Percentiles rank a stretch among this genome's conserved stretches.
phyloP scores from a whole-genome alignment of 2,888 invertebrate genomes.

The Pegoplata infirma region DNA sequence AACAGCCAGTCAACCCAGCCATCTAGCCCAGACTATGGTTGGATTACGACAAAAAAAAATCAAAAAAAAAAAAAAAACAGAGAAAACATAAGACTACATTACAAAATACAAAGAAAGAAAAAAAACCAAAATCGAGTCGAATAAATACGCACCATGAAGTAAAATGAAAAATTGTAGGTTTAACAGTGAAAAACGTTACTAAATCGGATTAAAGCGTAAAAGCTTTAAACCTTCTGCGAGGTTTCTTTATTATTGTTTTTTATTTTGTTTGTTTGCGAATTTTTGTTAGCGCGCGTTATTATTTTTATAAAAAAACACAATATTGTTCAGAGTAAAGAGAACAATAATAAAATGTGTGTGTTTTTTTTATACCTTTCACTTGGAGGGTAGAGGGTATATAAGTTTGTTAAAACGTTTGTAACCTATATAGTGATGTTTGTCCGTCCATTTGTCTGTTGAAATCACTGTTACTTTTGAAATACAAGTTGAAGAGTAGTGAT shows the following conservation, averaged over 20 bases:
- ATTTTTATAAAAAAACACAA: no score
- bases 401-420: no score
- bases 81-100: background rate
- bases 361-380: background rate
- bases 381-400: no score
- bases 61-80: slow-evolving; percentile 1
- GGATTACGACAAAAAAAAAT: slow-evolving; percentile 39
- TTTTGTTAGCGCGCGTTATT: background rate
- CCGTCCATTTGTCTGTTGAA: no score
- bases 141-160: slow-evolving; percentile 38
- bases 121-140: background rate
- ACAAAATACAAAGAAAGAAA: background rate
- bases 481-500: no score
- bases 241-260: background rate
- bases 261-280: background rate
- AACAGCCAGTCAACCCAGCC: no score
- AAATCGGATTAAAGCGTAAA: slow-evolving; percentile 58
- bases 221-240: slow-evolving; percentile 51
- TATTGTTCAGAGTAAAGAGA: background rate
- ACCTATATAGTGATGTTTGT: no score
- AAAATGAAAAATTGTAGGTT: slow-evolving; percentile 44
- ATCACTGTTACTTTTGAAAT: no score
- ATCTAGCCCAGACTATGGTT: slow-evolving; percentile 33
- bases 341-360: background rate
- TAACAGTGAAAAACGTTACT: slow-evolving; percentile 54